phyloP scores from a whole-genome alignment of 2,113 vertebrate species.

The Panurus biarmicus region DNA sequence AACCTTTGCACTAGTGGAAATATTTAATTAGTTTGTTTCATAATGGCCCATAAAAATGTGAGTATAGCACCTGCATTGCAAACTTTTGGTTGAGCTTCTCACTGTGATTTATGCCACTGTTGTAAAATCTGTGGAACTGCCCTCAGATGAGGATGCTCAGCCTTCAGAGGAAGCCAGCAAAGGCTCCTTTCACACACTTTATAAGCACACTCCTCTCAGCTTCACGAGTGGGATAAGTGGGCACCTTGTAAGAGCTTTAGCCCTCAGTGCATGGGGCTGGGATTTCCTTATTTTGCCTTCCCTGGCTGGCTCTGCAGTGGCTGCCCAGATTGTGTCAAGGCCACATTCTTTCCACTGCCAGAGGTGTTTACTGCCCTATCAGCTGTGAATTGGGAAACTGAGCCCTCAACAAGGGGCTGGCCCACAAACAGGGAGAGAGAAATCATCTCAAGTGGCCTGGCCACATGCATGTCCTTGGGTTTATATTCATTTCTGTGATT shows the following conservation, averaged over 20 bases:
- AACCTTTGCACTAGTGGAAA: background rate
- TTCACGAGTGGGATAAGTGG: background rate
- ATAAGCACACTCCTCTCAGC: background rate
- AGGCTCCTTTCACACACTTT: background rate
- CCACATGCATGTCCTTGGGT: background rate
- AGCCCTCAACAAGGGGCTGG: background rate
- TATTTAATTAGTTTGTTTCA: background rate
- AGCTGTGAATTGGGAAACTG: background rate
- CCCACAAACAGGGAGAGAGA: background rate
- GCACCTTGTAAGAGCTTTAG: background rate
- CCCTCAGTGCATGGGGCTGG: accelerated
- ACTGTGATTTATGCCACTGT: background rate
- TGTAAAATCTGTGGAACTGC: background rate
- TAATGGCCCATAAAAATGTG: background rate
- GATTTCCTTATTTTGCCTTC: background rate
- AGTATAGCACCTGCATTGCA: background rate
- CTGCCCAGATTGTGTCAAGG: background rate
- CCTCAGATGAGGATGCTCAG: background rate
- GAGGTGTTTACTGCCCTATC: background rate
- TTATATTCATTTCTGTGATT: background rate
- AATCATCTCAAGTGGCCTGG: background rate
- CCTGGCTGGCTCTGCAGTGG: background rate
- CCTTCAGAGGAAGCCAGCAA: accelerated
- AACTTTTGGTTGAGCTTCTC: background rate
- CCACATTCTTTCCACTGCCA: constrained; percentile 32